Conservation (phyloP, 2,888 invertebrate species). For the Eristalis arbustorum region DNA sequence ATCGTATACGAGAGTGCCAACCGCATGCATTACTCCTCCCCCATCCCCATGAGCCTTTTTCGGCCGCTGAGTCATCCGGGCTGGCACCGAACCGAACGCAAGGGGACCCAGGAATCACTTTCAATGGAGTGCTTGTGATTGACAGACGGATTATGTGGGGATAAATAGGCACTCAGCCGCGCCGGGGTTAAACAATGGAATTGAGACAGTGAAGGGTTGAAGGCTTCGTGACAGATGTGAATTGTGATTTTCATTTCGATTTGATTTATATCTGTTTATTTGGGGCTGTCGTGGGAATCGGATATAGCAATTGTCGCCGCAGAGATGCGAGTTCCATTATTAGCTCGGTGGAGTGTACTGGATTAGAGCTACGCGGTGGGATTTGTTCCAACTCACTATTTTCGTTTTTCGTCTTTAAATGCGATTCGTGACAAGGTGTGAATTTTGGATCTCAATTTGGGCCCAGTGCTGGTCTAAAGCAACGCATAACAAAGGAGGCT, state of each 20-base stretch:
- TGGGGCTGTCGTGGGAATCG: neutral
- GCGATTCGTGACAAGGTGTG: no score
- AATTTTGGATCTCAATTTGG: no score
- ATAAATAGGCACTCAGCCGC: constrained; percentile 1
- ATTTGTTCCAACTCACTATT: no score
- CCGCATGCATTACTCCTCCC: constrained; percentile 20
- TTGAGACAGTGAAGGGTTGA: constrained; percentile 25
- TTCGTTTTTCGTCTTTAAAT: no score
- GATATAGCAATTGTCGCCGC: neutral
- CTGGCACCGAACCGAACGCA: neutral
- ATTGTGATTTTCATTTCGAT: constrained; percentile 18
- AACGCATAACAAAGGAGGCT: no score
- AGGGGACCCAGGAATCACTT: constrained; percentile 4
- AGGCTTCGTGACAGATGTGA: constrained; percentile 11
- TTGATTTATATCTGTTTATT: constrained; percentile 9
- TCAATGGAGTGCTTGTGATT: constrained; percentile 46
- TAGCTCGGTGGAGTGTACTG: no score
- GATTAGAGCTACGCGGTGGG: no score
- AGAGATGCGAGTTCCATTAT: neutral
- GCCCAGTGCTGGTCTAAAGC: no score
- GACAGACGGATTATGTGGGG: constrained; percentile 27
- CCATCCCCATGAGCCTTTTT: constrained; percentile 30
- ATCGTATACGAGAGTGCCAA: neutral
- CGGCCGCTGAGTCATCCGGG: neutral
- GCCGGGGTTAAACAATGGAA: constrained; percentile 30